Evolutionary conservation across 2,888 invertebrate species (phyloP).

Genomic region (Liposcelis brunnea): DNA sequence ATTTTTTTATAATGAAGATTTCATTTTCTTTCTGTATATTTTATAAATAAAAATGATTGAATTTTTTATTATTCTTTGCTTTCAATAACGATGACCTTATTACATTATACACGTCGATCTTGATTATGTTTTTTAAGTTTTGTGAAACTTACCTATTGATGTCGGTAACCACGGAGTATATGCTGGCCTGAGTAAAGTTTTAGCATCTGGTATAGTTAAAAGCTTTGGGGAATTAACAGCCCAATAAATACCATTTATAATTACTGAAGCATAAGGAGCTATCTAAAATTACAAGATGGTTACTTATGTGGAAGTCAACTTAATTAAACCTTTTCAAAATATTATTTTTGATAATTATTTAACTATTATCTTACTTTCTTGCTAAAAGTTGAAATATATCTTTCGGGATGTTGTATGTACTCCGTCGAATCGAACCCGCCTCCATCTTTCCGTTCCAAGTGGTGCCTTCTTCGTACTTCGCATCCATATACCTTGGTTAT

Average conservation of each 20-base stretch:
- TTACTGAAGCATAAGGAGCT: constrained; percentile 91
- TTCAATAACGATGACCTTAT: no score
- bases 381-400: constrained; percentile 89
- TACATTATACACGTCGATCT: no score
- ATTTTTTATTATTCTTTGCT: no score
- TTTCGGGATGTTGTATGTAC: constrained; percentile 83
- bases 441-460: constrained; percentile 79
- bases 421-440: constrained; percentile 82
- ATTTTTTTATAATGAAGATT: no score
- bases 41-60: no score
- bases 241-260: constrained; percentile 98
- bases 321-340: no score
- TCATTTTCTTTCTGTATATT: no score
- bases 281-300: no score
- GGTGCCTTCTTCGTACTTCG: constrained; percentile 85
- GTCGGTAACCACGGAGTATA: constrained; percentile 87
- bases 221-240: constrained; percentile 91
- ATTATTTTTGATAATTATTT: no score
- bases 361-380: constrained; percentile 67
- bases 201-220: constrained; percentile 95
- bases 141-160: constrained; percentile 41
- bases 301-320: no score
- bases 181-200: constrained; percentile 72
- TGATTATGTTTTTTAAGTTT: no score
- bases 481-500: constrained; percentile 92